Percentiles rank a stretch among this genome's conserved stretches.
These are phyloP conservation scores for Cetoscarus ocellatus DNA, from an alignment of 2,797 vertebrate species.

Conservation along the genomic window DNA sequence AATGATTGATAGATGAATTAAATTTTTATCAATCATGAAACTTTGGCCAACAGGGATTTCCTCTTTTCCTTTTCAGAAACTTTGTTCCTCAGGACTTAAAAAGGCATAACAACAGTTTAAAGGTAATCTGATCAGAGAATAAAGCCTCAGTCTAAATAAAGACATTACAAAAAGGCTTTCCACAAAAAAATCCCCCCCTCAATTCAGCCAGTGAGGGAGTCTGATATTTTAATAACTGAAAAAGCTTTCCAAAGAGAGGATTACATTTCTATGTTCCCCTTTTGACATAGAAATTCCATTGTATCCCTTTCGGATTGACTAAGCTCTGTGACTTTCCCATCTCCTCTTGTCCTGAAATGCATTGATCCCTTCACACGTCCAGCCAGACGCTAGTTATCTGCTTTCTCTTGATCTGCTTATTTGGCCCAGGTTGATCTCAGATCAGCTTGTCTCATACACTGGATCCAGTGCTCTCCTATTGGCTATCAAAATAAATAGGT, in stretches of 20 bases:
- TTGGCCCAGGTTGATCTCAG: constrained; percentile 73
- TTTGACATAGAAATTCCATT: constrained; percentile 50
- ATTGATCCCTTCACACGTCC: constrained; percentile 74
- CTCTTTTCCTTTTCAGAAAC: not conserved
- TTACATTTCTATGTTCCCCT: constrained; percentile 47
- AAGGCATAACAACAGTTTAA: constrained; percentile 20
- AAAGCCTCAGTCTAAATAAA: constrained; percentile 40
- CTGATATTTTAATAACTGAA: constrained; percentile 53
- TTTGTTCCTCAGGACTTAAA: constrained; percentile 2
- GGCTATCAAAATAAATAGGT: constrained; percentile 59
- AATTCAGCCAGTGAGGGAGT: constrained; percentile 34
- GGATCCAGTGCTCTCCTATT: constrained; percentile 48
- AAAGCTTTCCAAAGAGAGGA: constrained; percentile 65
- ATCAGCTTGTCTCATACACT: constrained; percentile 63
- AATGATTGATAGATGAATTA: not conserved
- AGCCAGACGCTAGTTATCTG: constrained; percentile 73
- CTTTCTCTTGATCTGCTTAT: constrained; percentile 77
- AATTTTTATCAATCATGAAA: not conserved
- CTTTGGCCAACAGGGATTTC: not conserved
- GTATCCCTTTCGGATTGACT: constrained; percentile 60
- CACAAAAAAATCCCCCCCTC: constrained; percentile 2
- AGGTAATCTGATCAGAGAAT: constrained; percentile 34
- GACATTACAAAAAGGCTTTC: constrained; percentile 36
- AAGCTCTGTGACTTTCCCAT: constrained; percentile 55
- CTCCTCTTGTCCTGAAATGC: constrained; percentile 70